These are phyloP conservation scores for Trichoplusia ni DNA, from an alignment of 1,140 invertebrate genomes.

Conservation along the genomic window DNA sequence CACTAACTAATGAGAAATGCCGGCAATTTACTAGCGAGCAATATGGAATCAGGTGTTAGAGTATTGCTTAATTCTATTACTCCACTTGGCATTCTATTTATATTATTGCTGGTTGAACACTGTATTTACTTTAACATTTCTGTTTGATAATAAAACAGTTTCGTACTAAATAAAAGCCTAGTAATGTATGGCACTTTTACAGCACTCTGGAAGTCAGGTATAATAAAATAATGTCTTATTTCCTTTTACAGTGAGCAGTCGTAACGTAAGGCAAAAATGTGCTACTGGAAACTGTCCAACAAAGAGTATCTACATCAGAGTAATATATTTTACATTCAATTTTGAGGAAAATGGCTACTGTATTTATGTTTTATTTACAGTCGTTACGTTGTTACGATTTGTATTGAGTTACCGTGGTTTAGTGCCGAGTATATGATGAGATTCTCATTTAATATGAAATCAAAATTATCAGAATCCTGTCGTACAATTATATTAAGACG, in stretches of 20 bases:
- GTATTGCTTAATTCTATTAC: neutral
- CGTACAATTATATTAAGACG: neutral
- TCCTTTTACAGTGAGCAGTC: slow-evolving; percentile 36
- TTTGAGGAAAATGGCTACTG: slow-evolving; percentile 47
- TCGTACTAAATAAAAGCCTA: neutral
- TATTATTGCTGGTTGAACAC: too few relatives aligned
- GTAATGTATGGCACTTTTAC: slow-evolving; percentile 6
- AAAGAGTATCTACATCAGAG: slow-evolving; percentile 35
- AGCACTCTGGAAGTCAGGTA: slow-evolving; percentile 23
- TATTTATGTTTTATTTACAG: slow-evolving; percentile 14
- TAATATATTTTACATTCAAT: slow-evolving; percentile 61
- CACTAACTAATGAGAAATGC: slow-evolving; percentile 28
- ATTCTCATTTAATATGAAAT: neutral
- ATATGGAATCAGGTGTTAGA: slow-evolving; percentile 25
- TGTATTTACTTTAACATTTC: too few relatives aligned
- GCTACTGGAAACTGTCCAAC: slow-evolving; percentile 52
- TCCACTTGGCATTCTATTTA: too few relatives aligned
- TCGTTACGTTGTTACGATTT: slow-evolving; percentile 6
- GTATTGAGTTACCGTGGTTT: slow-evolving; percentile 9
- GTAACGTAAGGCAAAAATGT: slow-evolving; percentile 47
- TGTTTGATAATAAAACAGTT: neutral
- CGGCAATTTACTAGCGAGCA: slow-evolving; percentile 20
- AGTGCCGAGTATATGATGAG: slow-evolving; percentile 7
- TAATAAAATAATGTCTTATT: slow-evolving; percentile 40
- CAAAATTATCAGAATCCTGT: neutral